Evolutionary conservation across 37 sponge, comb jelly and placozoan genomes (phyloP), one percentile per base, ranked within the genome.

Genomic region (Spongia lamella): DNA sequence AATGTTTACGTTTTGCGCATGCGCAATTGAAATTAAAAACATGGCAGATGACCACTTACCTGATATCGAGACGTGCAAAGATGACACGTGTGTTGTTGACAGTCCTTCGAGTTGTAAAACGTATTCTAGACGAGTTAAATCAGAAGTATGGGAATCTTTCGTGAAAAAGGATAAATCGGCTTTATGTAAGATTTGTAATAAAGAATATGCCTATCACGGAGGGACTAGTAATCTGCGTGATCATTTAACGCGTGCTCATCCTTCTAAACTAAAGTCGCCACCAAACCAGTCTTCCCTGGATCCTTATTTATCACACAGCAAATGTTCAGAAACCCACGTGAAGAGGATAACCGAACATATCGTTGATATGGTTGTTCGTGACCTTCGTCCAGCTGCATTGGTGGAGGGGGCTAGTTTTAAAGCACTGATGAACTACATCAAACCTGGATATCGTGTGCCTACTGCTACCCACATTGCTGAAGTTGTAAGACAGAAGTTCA

Each of bases 161-260:
- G n/a, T n/a, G n/a, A n/a, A n/a, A n/a, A n/a, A n/a, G n/a, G n/a
- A n/a, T n/a, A n/a, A n/a, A n/a, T n/a, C n/a, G n/a, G n/a, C n/a
- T n/a, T n/a, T n/a, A n/a, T 65, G 31, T 65, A 65, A 24, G 38
- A 17, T 65, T 14, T 65, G 66, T 65, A 24, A 2, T 17, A 29
- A 53, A 53, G 54, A 53, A 32, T 72, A n/a, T 29, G 74, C 74
- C 1, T 73, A 73, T 56, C 74, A 73, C 35, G 59, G 74, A 24
- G 61, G 74, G 7, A 73, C 59, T 27, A 73, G 39, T 30, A 73
- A 73, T 27, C 7, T 73, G 33, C 13, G 61, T 19, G 59, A 34
- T 37, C 74, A 73, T 56, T 58, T 73, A 2, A 24, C 32, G 22
- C 59, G 59, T 24, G 29, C 36, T 20, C 74, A 73, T 29, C 72